phyloP scores from a whole-genome alignment of 2,888 invertebrate species.

The Athalia circularis region DNA sequence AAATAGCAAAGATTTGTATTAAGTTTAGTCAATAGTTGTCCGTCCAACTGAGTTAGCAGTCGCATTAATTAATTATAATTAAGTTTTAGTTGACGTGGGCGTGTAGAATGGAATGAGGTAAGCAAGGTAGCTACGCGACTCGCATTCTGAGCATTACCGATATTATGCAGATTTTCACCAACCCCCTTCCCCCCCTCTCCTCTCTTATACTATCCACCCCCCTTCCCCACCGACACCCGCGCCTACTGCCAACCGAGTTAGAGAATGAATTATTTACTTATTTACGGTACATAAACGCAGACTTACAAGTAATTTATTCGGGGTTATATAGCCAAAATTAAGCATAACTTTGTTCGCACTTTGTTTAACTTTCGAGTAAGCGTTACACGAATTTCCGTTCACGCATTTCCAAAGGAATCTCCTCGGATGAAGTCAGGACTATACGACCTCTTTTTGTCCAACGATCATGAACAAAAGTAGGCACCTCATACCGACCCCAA shows the following conservation, averaged over 20 bases:
- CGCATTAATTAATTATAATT: constrained; percentile 90
- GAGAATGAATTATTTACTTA: constrained; percentile 72
- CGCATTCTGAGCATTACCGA: constrained; percentile 72
- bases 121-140: constrained; percentile 69
- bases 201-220: not conserved
- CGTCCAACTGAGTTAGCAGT: constrained; percentile 75
- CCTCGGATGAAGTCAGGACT: constrained; percentile 19
- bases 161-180: constrained; percentile 71
- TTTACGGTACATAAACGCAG: constrained; percentile 70
- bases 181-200: constrained; percentile 40
- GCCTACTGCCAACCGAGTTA: constrained; percentile 66
- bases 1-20: constrained; percentile 25
- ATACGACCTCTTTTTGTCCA: constrained; percentile 18
- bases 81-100: constrained; percentile 86
- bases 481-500: not conserved
- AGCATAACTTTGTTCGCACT: constrained; percentile 46
- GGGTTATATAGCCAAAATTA: constrained; percentile 46
- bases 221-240: constrained; percentile 46
- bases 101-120: constrained; percentile 69
- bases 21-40: constrained; percentile 66
- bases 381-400: constrained; percentile 45
- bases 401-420: constrained; percentile 33
- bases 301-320: constrained; percentile 56
- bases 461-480: constrained; percentile 3
- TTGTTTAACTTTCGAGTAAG: constrained; percentile 44